Percentiles rank a stretch among this genome's conserved stretches.
Evolutionary conservation across 2,113 vertebrate species (phyloP).

Genomic region (Todiramphus chloris): DNA sequence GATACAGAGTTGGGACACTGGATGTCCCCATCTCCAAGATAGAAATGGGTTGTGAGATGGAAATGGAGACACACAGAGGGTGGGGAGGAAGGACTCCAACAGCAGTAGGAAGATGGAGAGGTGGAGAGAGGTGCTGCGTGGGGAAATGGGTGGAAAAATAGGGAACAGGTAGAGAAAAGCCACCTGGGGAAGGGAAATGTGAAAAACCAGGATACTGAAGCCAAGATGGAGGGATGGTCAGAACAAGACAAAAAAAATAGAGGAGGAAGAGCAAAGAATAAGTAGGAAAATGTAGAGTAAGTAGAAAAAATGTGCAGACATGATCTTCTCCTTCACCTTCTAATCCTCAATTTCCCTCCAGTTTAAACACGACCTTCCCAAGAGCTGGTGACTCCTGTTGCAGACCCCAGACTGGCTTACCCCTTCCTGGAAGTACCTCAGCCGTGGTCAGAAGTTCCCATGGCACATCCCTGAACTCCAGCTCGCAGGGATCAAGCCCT

Average conservation of each 20-base stretch:
- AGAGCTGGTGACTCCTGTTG: not conserved
- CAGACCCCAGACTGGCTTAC: not conserved
- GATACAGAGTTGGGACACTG: not conserved
- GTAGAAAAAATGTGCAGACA: not conserved
- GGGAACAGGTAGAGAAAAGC: not conserved
- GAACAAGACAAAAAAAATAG: not conserved
- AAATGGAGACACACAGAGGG: not conserved
- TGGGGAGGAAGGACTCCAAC: not conserved
- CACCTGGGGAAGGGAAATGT: not conserved
- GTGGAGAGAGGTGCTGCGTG: not conserved
- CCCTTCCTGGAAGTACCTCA: fast-evolving
- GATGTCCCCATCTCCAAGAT: not conserved
- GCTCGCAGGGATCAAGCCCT: not conserved
- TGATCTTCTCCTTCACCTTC: not conserved
- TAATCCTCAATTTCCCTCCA: not conserved
- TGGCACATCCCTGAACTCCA: fast-evolving
- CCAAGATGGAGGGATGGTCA: not conserved
- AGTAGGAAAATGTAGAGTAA: not conserved
- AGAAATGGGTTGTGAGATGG: not conserved
- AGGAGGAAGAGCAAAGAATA: not conserved
- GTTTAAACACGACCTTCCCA: not conserved
- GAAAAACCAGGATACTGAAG: not conserved
- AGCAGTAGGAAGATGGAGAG: not conserved
- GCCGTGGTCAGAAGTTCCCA: not conserved
- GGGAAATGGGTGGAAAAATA: fast-evolving